A percentile compares a stretch with the other conserved stretches of the same genome.
Conservation (phyloP, 1,140 invertebrate species). For the Brachystomella parvula region DNA sequence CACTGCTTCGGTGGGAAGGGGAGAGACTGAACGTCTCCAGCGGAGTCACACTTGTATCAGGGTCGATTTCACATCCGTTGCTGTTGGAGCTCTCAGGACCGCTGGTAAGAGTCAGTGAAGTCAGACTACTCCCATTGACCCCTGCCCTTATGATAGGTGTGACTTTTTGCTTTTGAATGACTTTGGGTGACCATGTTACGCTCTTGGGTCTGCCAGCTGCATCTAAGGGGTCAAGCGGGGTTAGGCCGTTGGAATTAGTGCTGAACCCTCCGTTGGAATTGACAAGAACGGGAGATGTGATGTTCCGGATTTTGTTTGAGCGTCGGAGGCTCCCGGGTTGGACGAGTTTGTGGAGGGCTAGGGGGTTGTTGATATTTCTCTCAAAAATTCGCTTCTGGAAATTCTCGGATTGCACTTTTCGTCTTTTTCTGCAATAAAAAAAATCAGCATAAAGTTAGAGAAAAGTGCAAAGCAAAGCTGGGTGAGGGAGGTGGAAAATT, state of each 20-base stretch:
- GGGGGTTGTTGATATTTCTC: slow-evolving; percentile 36
- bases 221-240: slow-evolving; percentile 29
- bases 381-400: slow-evolving; percentile 37
- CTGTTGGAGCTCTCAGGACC: slow-evolving; percentile 12
- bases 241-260: slow-evolving; percentile 22
- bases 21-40: slow-evolving; percentile 31
- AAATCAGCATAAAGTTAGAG: neutral
- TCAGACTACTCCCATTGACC: slow-evolving; percentile 10
- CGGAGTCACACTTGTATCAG: slow-evolving; percentile 36
- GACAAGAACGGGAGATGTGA: slow-evolving; percentile 30
- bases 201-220: slow-evolving; percentile 21
- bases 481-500: neutral
- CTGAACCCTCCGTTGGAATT: slow-evolving; percentile 9
- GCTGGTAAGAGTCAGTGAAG: slow-evolving; percentile 12
- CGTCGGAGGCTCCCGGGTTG: slow-evolving; percentile 27
- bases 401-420: slow-evolving; percentile 37
- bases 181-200: slow-evolving; percentile 38
- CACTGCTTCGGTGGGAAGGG: slow-evolving; percentile 22
- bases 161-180: slow-evolving; percentile 29
- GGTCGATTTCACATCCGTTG: slow-evolving; percentile 38
- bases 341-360: slow-evolving; percentile 35
- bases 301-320: slow-evolving; percentile 38
- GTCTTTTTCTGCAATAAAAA: slow-evolving; percentile 28
- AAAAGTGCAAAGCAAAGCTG: neutral
- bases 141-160: slow-evolving; percentile 13